Conservation (phyloP, 92 coral and sea anemone genomes). For the Phenganax stokvisi region DNA sequence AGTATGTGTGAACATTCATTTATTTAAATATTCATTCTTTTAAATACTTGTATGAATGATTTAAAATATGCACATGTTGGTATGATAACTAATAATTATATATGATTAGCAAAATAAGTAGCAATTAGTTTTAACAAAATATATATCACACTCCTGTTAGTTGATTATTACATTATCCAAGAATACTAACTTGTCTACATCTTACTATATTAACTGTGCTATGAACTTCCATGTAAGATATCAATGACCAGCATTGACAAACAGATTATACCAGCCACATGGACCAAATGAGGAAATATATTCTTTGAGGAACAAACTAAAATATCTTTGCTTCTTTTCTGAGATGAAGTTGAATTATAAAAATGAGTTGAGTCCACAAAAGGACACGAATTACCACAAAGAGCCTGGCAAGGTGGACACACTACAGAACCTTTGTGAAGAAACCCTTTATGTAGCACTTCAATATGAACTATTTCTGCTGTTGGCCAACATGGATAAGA, state of each 20-base stretch:
- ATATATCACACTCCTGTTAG: too few species aligned
- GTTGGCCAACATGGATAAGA: conserved; percentile 62
- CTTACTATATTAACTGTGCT: neutral
- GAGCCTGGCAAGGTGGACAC: conserved; percentile 72
- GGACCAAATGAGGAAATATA: neutral
- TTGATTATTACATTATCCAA: neutral
- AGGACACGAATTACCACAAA: conserved; percentile 67
- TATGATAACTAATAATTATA: neutral
- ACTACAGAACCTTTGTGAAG: conserved; percentile 59
- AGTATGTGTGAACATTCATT: neutral
- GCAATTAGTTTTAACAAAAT: neutral
- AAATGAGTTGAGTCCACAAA: neutral
- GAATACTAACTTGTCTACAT: neutral
- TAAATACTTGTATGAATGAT: neutral
- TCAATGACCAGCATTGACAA: conserved; percentile 12
- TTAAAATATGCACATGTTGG: neutral
- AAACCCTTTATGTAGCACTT: conserved; percentile 50
- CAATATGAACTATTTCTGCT: conserved; percentile 58
- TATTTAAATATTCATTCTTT: neutral
- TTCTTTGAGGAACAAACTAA: conserved; percentile 22
- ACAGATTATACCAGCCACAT: neutral
- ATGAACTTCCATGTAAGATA: neutral
- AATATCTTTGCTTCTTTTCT: conserved; percentile 3
- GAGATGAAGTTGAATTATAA: neutral
- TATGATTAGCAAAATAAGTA: neutral